Evolutionary conservation across 2,113 vertebrate genomes (phyloP), one percentile per base, ranked within the genome.

Genomic region (Syngnathus floridae): DNA sequence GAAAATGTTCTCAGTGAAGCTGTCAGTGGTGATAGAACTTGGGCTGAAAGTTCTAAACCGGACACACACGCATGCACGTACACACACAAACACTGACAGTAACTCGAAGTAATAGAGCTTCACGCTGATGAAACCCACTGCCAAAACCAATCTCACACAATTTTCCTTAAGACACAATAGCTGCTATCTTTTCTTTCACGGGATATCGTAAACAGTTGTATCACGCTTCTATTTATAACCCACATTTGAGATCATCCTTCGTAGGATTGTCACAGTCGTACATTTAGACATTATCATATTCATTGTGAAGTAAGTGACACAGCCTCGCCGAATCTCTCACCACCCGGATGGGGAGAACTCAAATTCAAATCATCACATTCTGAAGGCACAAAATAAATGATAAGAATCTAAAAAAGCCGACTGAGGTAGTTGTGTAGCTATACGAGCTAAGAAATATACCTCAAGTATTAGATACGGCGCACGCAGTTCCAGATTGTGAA

Each of bases 1-100:
- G 73, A 80, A 81, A 80, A 83, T 83, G 72, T 85, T 72, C 62
- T 75, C 43, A 19, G 74, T 3, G 63, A 69, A 64, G 78, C 75
- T 65, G 74, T 66, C 63, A 21, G 59, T 55, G 74, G 51, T 70
- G 78, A 73, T 73, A 73, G 72, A 74, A 45, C 60, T 61, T 79
- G 69, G 67, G 54, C 66, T 38, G 64, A 7, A 51, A 78, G 74
- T 80, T 82, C 69, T 77, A 83, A 83, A 76, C 62, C 62, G 64
- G 71, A 82, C 56, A 43, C 69, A 54, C 66, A 66, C 31, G 8
- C 26, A 57, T 31, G 12, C 22, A 55, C 52, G 31, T 4, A 19
- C 55, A 57, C 55, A n/a, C 56, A 59, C 57, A 38, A 6, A 43
- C 40, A 61, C n/a, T 13, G 76, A 82, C 73, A 84, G 70, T 70